Base-by-base conservation (phyloP, 2,113 vertebrate genomes). In the Rhabdomys dilectus region DNA sequence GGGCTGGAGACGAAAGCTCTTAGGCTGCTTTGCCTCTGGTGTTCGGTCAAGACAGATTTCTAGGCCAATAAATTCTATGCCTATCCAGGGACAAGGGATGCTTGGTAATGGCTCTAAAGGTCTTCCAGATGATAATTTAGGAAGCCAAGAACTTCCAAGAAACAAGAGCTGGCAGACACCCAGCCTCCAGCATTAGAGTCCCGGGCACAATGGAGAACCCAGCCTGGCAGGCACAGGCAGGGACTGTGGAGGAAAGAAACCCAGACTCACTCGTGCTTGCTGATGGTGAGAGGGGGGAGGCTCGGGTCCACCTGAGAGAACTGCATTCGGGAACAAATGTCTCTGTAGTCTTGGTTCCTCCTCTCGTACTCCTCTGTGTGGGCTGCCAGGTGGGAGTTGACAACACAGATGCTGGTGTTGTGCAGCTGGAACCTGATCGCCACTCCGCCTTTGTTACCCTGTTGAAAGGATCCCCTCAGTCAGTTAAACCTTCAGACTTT, bases 391-490 rank as follows among this genome's bases (percentile, higher is more conserved):
- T 99, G 99, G 56, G 99, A 99, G 93, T 99, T 99, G 96, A 99
- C 99, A 58, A 99, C 22, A 24, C 99, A 99, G 97, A 99, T 93
- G 26, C 99, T 99, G 3, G 99, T 99, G 98, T 99, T 99, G 93
- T 99, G 99, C 97, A 99, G 99, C 51, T 98, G 99, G 98, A 99
- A 99, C 92, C 99, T 99, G 97, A 99, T 97, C 4, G 99, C 99
- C 93, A 99, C 99, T 0, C 99, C 99, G 0, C 99, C 99, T 97
- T 99, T 99, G 98, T 99, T 99, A 94, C 99, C 99, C 99, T 99
- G 97, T 3, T 84, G 96, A 93, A 94, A 39, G 93, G 88, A 98
- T 34, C 16, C 78, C 73, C n/a, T 45, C 26, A 31, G 84, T 68
- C 84, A 31, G 66, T 81, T 26, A 87, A 82, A 77, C 51, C 64